Base-by-base conservation (phyloP, 2,113 vertebrate species). In the Uropsilus gracilis region DNA sequence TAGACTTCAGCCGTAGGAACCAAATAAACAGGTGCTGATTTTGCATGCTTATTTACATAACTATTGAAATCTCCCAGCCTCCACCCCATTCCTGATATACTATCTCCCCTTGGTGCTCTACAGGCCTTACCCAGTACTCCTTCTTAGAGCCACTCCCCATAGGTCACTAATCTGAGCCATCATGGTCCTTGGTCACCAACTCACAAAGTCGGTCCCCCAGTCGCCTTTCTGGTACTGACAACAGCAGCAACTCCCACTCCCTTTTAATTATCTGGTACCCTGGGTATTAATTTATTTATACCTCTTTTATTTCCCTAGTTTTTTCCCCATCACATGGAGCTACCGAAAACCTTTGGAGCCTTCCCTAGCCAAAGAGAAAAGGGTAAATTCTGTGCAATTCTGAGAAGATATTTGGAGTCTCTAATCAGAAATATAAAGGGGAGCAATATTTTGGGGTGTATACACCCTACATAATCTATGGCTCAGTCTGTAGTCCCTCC, bases 1-100 rank as follows among this genome's bases (percentile, higher is more conserved):
- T 73, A 18, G 77, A 11, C 57, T 69, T 48, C 34, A 20, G 78
- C 73, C 20, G 46, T 11, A 10, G 22, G 7, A 44, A 83, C 86
- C 94, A 85, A 76, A 81, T 5, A 71, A 76, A 93, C 96, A 97
- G 97, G 96, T 97, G 97, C 86, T 50, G 86, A 93, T 95, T 91
- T 48, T 89, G 44, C 80, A 61, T 75, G 91, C 93, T 61, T 69
- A 69, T 92, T 92, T 94, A 80, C 86, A 75, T 12, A 24, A 77
- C 53, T 57, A 26, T 16, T 24, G 20, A 63, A 71, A 78, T 55
- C 59, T 24, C 63, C 42, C 55, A 9, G 92, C 59, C 44, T 61
- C 46, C n/a, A 26, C 34, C 42, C 50, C 0, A 34, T 44, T 57
- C 77, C 63, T 63, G 66, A 72, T 32, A 75, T 6, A 1, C 10